Conservation (phyloP, 1,140 invertebrate species). For the Apocrypta bakeri region DNA sequence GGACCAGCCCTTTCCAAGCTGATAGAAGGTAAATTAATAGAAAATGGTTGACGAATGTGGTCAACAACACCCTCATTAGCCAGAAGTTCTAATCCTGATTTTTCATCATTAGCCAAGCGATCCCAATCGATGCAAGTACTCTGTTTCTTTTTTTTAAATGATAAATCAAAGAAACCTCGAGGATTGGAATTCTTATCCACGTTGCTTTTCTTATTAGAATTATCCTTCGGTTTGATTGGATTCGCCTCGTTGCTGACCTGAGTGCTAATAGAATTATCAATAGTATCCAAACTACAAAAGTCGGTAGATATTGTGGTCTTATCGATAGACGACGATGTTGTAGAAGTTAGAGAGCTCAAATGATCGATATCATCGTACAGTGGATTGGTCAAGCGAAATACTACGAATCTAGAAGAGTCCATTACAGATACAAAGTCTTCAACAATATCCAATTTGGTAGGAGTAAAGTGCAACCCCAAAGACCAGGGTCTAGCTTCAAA, state of each 20-base stretch:
- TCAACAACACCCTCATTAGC: slow-evolving; percentile 60
- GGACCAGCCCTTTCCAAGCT: slow-evolving; percentile 64
- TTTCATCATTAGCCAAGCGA: slow-evolving; percentile 62
- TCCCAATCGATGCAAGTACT: slow-evolving; percentile 66
- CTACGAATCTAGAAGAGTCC: slow-evolving; percentile 66
- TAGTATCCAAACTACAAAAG: slow-evolving; percentile 54
- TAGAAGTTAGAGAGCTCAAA: slow-evolving; percentile 63
- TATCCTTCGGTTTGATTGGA: slow-evolving; percentile 52
- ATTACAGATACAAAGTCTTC: slow-evolving; percentile 78
- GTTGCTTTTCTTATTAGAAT: slow-evolving; percentile 47
- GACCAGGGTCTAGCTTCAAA: slow-evolving; percentile 77
- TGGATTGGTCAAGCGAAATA: slow-evolving; percentile 67
- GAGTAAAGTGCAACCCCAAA: slow-evolving; percentile 74
- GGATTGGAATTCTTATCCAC: slow-evolving; percentile 58
- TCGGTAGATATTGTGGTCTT: slow-evolving; percentile 68
- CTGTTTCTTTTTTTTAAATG: slow-evolving; percentile 46
- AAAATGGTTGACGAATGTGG: slow-evolving; percentile 57
- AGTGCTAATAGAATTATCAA: slow-evolving; percentile 47
- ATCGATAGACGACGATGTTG: slow-evolving; percentile 63
- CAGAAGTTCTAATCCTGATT: slow-evolving; percentile 62
- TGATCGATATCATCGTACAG: slow-evolving; percentile 69
- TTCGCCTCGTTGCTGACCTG: slow-evolving; percentile 38
- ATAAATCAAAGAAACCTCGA: slow-evolving; percentile 47
- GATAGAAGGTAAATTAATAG: slow-evolving; percentile 65
- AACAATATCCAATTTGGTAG: slow-evolving; percentile 73